These are phyloP conservation scores for Odobenus rosmarus DNA, from an alignment of 2,113 vertebrate species.

Conservation along the genomic window DNA sequence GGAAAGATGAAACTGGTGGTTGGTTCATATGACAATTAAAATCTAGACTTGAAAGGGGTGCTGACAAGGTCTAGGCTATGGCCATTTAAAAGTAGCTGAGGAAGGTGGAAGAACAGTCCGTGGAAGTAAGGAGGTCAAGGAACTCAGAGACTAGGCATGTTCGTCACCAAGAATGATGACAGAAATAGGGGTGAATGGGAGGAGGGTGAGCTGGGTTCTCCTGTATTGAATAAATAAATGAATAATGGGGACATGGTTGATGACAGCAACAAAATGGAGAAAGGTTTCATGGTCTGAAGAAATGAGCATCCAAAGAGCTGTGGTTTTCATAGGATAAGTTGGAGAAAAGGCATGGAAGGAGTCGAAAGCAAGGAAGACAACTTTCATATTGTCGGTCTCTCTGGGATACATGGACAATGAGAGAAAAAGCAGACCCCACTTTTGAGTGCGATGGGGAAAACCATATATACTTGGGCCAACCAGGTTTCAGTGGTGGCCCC, in stretches of 20 bases:
- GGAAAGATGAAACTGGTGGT: neutral
- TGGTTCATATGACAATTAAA: neutral
- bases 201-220: neutral
- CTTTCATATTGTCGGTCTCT: neutral
- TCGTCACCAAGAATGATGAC: neutral
- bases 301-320: neutral
- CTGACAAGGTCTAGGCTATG: neutral
- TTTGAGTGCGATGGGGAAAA: neutral
- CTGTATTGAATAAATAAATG: neutral
- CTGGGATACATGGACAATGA: neutral
- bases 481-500: neutral
- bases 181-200: neutral
- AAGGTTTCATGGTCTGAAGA: neutral
- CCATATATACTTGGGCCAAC: neutral
- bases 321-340: neutral
- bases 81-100: neutral
- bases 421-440: neutral
- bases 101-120: neutral
- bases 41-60: neutral
- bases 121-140: neutral
- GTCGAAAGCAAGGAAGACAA: neutral
- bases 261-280: neutral
- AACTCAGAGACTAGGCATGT: neutral
- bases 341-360: neutral
- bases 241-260: neutral